Evolutionary conservation across 2,888 invertebrate species (phyloP), one percentile per base, ranked within the genome.

Genomic region (Glyphotaelius pellucidus): DNA sequence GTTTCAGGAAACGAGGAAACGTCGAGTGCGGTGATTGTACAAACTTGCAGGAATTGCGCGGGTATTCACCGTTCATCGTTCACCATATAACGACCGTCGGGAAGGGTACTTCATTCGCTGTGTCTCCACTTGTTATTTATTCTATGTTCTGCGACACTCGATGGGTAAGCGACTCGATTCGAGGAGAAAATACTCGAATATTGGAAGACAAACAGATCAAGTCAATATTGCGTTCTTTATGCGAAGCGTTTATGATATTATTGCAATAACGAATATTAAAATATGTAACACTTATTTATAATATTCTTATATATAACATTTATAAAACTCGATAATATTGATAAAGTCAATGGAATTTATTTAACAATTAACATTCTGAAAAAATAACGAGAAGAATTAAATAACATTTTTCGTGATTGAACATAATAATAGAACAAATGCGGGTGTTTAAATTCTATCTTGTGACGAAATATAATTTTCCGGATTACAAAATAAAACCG

Each of bases 1-100:
- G 38, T 85, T 85, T 85, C 85, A 85, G 38, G 85, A 85, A 38
- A 85, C 35, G 85, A 85, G 38, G 85, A 85, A 38, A 85, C 35
- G 85, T 85, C 85, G 85, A 83, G 81, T 32, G 85, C 35, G 85
- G 85, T n/a, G 85, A 85, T 85, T 35, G 85, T 38, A 38, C 85
- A 35, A 85, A 85, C 85, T 85, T n/a, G n/a, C 35, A 32, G 38
- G 42, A 35, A 38, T 38, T 12, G n/a, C 11, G 31, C 15, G 19
- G 32, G 25, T 83, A n/a, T 85, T 38, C 12, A n/a, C 85, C n/a
- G 85, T 19, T 85, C 85, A 38, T 12, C 38, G 42, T 12, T 38
- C 4, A 25, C 38, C 11, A 35, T 19, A 35, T 84, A 35, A n/a
- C 84, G 84, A 19, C 35, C 38, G 38, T n/a, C 19, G 35, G 31